Percentiles rank a stretch among this genome's conserved stretches.
phyloP scores from a whole-genome alignment of 2,113 vertebrate genomes.

The Colistium nudipinnis region DNA sequence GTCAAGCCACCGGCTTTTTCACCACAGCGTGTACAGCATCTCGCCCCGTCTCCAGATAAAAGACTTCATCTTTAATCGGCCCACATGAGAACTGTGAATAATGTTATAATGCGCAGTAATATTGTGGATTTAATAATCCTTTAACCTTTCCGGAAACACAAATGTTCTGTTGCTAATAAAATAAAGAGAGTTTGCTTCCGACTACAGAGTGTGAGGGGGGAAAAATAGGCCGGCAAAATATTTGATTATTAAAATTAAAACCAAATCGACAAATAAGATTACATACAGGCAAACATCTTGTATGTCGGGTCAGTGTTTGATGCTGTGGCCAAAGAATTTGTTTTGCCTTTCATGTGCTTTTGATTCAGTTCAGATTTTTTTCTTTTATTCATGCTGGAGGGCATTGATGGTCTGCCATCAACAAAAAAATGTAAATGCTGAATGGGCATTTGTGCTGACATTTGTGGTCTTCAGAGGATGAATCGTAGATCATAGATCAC shows the following conservation, averaged over 20 bases:
- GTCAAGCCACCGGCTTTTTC: slow-evolving; percentile 36
- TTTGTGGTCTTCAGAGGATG: not conserved
- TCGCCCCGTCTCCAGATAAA: not conserved
- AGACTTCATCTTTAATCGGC: not conserved
- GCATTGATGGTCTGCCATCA: not conserved
- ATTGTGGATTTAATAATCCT: not conserved
- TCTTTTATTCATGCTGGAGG: not conserved
- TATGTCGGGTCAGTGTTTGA: not conserved
- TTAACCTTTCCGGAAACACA: not conserved
- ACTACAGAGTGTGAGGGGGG: not conserved
- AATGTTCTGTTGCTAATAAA: not conserved
- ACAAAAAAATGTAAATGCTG: no score
- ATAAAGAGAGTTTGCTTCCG: not conserved
- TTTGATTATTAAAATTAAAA: not conserved
- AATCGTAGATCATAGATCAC: not conserved
- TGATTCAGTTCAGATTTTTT: not conserved
- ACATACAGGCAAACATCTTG: not conserved
- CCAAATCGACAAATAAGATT: not conserved
- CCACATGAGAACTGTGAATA: not conserved
- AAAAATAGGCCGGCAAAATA: not conserved
- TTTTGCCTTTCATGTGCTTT: not conserved
- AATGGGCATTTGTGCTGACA: no score
- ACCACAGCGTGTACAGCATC: not conserved
- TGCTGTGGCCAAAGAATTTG: not conserved
- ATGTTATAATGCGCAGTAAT: not conserved